phyloP scores from a whole-genome alignment of 2,797 vertebrate genomes.

The Clarias pachynema region DNA sequence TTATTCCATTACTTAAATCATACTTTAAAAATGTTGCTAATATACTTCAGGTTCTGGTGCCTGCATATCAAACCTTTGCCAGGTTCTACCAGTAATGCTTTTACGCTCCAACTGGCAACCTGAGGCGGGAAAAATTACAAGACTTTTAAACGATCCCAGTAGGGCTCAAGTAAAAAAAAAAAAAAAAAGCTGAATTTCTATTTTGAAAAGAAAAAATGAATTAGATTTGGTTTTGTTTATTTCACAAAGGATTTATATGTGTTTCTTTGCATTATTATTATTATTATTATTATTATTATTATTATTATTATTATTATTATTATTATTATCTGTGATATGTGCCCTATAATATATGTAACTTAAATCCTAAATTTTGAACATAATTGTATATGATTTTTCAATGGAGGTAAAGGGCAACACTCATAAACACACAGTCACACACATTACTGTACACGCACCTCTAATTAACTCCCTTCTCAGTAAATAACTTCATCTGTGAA shows the following conservation, averaged over 20 bases:
- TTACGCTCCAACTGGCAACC: slow-evolving; percentile 19
- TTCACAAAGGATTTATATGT: background rate
- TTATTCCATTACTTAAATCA: background rate
- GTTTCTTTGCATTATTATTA: background rate
- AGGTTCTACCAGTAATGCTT: background rate
- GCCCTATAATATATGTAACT: background rate
- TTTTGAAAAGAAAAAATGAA: background rate
- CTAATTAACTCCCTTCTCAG: slow-evolving; percentile 71
- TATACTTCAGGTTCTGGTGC: background rate
- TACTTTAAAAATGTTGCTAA: background rate
- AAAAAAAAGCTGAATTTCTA: background rate
- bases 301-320: background rate
- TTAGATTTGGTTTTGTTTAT: background rate
- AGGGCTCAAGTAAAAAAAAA: background rate
- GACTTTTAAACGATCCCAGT: background rate
- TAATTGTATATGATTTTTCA: background rate
- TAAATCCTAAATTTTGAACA: background rate
- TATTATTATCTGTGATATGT: background rate
- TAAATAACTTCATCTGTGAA: slow-evolving; percentile 68
- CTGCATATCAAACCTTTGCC: background rate
- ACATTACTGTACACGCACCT: slow-evolving; percentile 24
- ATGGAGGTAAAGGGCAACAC: background rate
- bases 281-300: background rate
- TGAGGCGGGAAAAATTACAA: too few relatives aligned
- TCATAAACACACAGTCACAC: slow-evolving; percentile 32